Evolutionary conservation across 2,113 vertebrate species (phyloP).

Genomic region (Struthidea cinerea): DNA sequence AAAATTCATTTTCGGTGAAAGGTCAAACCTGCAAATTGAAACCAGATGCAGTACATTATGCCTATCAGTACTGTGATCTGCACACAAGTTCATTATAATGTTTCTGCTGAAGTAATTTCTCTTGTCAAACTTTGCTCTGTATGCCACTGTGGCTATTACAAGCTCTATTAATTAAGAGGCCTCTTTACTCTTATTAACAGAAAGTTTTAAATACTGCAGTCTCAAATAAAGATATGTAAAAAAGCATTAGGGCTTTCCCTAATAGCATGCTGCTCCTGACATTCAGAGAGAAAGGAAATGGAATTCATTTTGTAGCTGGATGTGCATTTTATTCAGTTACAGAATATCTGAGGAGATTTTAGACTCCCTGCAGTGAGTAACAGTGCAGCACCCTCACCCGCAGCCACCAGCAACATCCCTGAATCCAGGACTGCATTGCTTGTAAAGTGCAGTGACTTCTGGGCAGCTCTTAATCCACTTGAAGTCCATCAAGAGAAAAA

Average conservation of each 20-base stretch:
- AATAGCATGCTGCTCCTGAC: background rate
- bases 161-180: constrained; percentile 19
- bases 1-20: constrained; percentile 51
- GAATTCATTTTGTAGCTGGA: background rate
- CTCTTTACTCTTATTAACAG: background rate
- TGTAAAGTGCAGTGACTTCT: background rate
- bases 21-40: constrained; percentile 56
- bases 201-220: background rate
- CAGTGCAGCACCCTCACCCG: background rate
- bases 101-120: constrained; percentile 20
- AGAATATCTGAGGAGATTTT: background rate
- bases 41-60: constrained; percentile 35
- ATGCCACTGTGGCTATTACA: background rate
- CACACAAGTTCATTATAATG: constrained; percentile 19
- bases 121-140: background rate
- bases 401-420: background rate
- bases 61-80: constrained; percentile 34
- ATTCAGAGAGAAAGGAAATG: background rate
- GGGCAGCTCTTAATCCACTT: background rate
- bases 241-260: background rate
- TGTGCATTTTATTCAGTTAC: background rate
- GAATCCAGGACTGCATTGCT: background rate
- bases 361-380: background rate
- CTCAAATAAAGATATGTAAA: background rate
- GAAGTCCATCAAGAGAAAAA: background rate